Percentiles rank a stretch among this genome's conserved stretches.
phyloP scores from a whole-genome alignment of 1,140 invertebrate species.

The Drosophila sproati region DNA sequence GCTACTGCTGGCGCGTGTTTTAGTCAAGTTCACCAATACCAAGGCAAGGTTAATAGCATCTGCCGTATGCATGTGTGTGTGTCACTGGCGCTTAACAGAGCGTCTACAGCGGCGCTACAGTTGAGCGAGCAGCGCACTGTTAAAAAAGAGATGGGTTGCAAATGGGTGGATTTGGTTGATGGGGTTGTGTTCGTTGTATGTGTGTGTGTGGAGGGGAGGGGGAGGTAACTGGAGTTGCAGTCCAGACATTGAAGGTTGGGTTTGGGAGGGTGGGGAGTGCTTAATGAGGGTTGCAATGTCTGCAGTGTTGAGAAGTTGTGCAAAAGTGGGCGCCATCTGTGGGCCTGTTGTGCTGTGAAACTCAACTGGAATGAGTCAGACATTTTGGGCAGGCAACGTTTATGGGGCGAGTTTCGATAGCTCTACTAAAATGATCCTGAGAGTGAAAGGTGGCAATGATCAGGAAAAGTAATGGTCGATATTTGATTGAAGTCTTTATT shows the following conservation, averaged over 20 bases:
- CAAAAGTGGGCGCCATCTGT: constrained; percentile 36
- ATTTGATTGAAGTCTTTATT: background rate
- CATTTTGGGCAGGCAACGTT: constrained; percentile 42
- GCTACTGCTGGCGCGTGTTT: constrained; percentile 38
- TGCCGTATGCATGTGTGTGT: constrained; percentile 34
- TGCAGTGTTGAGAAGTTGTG: constrained; percentile 65
- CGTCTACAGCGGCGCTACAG: constrained; percentile 66
- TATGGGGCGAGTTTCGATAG: too few species aligned
- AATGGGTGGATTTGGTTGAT: constrained; percentile 10
- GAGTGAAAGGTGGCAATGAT: constrained; percentile 58
- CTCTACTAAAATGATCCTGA: constrained; percentile 25
- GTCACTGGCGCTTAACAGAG: constrained; percentile 41
- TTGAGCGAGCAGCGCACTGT: constrained; percentile 69
- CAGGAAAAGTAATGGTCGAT: background rate
- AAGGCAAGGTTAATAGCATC: constrained; percentile 60
- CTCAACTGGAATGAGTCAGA: constrained; percentile 58
- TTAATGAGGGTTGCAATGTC: constrained; percentile 80
- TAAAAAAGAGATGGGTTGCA: constrained; percentile 16
- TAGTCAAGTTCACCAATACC: constrained; percentile 78
- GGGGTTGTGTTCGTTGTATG: constrained; percentile 5
- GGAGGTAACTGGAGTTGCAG: constrained; percentile 46
- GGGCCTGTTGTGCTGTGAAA: constrained; percentile 24
- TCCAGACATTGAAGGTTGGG: constrained; percentile 56
- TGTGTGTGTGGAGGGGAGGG: too few species aligned
- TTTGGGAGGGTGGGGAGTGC: background rate